Percentiles rank a stretch among this genome's conserved stretches.
These are phyloP conservation scores for Thrips palmi DNA, from an alignment of 1,140 invertebrate species.

Conservation along the genomic window DNA sequence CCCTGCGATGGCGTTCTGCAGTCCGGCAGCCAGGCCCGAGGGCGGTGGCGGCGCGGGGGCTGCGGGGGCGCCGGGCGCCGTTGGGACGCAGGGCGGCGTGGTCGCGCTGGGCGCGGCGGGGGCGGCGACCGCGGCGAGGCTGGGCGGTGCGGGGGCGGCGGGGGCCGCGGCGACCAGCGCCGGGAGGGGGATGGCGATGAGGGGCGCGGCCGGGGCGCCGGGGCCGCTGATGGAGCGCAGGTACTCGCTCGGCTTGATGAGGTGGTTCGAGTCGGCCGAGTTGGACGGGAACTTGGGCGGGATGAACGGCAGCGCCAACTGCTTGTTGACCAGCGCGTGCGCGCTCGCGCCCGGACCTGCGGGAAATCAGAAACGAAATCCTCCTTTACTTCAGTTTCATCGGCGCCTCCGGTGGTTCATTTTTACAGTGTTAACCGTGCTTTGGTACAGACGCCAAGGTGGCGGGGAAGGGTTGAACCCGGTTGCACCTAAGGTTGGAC, in stretches of 20 bases:
- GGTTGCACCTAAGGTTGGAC: too few relatives aligned
- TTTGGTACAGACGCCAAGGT: slow-evolving; percentile 6
- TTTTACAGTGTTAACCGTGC: too few relatives aligned
- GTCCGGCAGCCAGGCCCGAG: background rate
- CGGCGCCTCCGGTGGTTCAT: too few relatives aligned
- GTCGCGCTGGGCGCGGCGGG: slow-evolving; percentile 2
- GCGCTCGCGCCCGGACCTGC: slow-evolving; percentile 12
- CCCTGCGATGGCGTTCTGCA: too few relatives aligned
- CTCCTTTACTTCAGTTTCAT: too few relatives aligned
- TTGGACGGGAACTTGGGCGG: slow-evolving; percentile 57
- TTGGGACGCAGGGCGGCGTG: too few relatives aligned
- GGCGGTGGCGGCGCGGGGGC: background rate
- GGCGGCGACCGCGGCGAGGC: background rate
- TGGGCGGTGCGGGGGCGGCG: background rate
- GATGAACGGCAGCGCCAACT: slow-evolving; percentile 68
- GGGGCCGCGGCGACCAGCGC: slow-evolving; percentile 16
- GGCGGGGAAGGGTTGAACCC: background rate
- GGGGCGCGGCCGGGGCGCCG: slow-evolving; percentile 16
- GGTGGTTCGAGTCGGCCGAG: slow-evolving; percentile 44
- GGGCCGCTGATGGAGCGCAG: slow-evolving; percentile 55
- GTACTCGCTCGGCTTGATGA: slow-evolving; percentile 85
- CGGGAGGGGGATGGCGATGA: slow-evolving; percentile 4
- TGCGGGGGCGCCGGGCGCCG: slow-evolving; percentile 16
- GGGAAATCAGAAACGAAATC: slow-evolving; percentile 1
- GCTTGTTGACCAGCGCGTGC: slow-evolving; percentile 60